Evolutionary conservation across 2,113 vertebrate genomes (phyloP).

Genomic region (Scortum barcoo): DNA sequence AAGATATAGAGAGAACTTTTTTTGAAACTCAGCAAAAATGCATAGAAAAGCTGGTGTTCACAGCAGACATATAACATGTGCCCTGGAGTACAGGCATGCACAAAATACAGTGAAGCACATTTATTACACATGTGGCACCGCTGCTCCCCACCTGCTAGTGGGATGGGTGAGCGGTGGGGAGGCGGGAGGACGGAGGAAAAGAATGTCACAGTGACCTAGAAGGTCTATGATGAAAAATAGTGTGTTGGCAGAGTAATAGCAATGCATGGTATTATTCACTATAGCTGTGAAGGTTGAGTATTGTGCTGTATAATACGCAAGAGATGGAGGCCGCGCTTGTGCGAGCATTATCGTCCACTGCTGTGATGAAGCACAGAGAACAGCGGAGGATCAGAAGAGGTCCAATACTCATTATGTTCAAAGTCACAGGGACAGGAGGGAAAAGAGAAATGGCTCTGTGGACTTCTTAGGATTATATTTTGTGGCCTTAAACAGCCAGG

Average conservation of each 20-base stretch:
- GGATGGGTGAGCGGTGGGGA: slow-evolving; percentile 33
- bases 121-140: slow-evolving; percentile 54
- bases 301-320: slow-evolving; percentile 37
- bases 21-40: slow-evolving; percentile 48
- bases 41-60: not conserved
- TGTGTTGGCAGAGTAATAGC: slow-evolving; percentile 48
- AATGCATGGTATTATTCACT: slow-evolving; percentile 49
- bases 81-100: slow-evolving; percentile 33
- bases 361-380: slow-evolving; percentile 60
- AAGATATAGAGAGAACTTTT: slow-evolving; percentile 14
- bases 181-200: slow-evolving; percentile 32
- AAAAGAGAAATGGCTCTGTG: slow-evolving; percentile 33
- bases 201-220: slow-evolving; percentile 77
- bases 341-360: slow-evolving; percentile 28
- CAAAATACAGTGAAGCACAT: slow-evolving; percentile 36
- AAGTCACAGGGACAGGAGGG: slow-evolving; percentile 48
- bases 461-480: slow-evolving; percentile 56
- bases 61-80: slow-evolving; percentile 27
- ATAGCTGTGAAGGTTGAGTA: slow-evolving; percentile 62
- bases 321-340: slow-evolving; percentile 41
- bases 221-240: slow-evolving; percentile 69
- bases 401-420: slow-evolving; percentile 52
- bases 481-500: slow-evolving; percentile 41
- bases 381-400: slow-evolving; percentile 28
- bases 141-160: slow-evolving; percentile 34